Evolutionary conservation across 2,888 invertebrate species (phyloP).

Genomic region (Glyphotaelius pellucidus): DNA sequence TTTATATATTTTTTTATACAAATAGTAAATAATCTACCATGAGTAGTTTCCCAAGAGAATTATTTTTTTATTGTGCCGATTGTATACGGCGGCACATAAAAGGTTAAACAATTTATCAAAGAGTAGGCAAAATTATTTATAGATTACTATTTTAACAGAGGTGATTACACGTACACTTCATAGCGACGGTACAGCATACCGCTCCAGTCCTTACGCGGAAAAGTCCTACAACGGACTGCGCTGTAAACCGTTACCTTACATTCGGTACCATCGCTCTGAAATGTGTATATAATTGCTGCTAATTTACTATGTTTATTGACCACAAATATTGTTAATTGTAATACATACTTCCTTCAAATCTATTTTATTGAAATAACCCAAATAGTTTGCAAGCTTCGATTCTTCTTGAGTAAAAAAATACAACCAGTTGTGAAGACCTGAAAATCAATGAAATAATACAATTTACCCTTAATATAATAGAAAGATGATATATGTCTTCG

Average conservation of each 20-base stretch:
- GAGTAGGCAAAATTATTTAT: neutral
- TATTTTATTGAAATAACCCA: slow-evolving; percentile 85
- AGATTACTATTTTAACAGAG: neutral
- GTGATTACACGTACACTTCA: too few species aligned
- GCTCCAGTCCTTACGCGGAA: too few species aligned
- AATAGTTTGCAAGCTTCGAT: slow-evolving; percentile 84
- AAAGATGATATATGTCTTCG: neutral
- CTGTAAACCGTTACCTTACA: too few species aligned
- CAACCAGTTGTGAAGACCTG: slow-evolving; percentile 94
- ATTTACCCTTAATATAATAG: neutral
- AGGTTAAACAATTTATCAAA: neutral
- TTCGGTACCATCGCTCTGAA: too few species aligned
- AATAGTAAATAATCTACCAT: too few species aligned
- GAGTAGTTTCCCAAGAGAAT: too few species aligned
- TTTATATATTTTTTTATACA: too few species aligned
- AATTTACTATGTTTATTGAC: neutral
- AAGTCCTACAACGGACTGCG: too few species aligned
- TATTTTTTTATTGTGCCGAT: too few species aligned
- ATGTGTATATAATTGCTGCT: too few species aligned
- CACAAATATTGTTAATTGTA: neutral
- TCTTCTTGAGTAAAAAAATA: slow-evolving; percentile 88
- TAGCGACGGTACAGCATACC: too few species aligned
- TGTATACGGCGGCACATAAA: too few species aligned
- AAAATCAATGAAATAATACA: slow-evolving; percentile 57
- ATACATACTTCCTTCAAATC: slow-evolving; percentile 83